Conservation (phyloP, 2,888 invertebrate species). For the Morpho achilles region DNA sequence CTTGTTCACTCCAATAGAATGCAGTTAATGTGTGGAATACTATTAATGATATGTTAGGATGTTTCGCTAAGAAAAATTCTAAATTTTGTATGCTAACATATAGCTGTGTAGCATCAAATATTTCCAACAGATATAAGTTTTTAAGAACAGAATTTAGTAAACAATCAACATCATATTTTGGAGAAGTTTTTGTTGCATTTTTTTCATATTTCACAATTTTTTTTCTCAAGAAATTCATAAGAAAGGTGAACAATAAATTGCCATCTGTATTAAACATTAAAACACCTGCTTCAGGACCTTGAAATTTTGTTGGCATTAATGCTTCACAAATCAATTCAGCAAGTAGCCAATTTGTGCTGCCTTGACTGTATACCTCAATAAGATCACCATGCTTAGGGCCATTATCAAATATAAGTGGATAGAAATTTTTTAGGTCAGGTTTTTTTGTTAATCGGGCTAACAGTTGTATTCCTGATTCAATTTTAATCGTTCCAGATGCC, state of each 20-base stretch:
- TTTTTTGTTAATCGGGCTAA: conserved; percentile 70
- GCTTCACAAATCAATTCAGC: conserved; percentile 56
- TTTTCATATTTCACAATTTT: conserved; percentile 25
- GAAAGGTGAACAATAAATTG: conserved; percentile 46
- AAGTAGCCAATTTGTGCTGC: conserved; percentile 42
- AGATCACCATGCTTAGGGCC: conserved; percentile 51
- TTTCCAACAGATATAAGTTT: conserved; percentile 51
- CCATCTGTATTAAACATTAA: conserved; percentile 66
- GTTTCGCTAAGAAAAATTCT: conserved; percentile 53
- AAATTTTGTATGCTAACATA: conserved; percentile 61
- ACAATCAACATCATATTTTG: conserved; percentile 24
- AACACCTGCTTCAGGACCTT: conserved; percentile 49
- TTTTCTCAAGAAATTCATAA: conserved; percentile 37
- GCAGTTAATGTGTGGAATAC: conserved; percentile 67
- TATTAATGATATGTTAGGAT: conserved; percentile 57
- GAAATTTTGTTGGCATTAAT: conserved; percentile 41
- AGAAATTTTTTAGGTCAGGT: conserved; percentile 60
- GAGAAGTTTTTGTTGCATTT: not conserved
- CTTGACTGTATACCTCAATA: conserved; percentile 55
- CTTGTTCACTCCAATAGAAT: conserved; percentile 76
- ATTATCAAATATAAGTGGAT: conserved; percentile 62
- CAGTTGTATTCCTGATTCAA: conserved; percentile 81
- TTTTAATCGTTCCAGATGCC: conserved; percentile 42
- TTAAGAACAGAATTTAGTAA: conserved; percentile 36
- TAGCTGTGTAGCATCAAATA: conserved; percentile 63